A percentile compares a stretch with the other conserved stretches of the same genome.
phyloP scores from a whole-genome alignment of 2,888 invertebrate species.

The Seira musarum region DNA sequence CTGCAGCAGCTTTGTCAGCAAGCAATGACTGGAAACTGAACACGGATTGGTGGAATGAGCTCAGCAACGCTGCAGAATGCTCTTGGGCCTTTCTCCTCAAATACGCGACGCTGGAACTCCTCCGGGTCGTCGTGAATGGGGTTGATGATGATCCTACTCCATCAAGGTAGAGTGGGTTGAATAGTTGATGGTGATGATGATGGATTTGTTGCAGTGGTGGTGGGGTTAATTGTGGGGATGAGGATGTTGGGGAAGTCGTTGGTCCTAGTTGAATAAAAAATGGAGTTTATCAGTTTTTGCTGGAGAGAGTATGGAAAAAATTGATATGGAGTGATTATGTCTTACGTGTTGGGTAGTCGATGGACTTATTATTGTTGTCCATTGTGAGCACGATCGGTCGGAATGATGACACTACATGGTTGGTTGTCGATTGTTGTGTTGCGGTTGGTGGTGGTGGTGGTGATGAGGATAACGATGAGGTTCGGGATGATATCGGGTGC shows the following conservation, averaged over 20 bases:
- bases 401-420: neutral
- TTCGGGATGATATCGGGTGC: neutral
- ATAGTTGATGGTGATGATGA: too few relatives aligned
- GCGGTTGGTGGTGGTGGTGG: constrained; percentile 1
- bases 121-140: constrained; percentile 67
- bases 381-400: constrained; percentile 8
- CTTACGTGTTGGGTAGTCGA: too few relatives aligned
- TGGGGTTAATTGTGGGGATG: too few relatives aligned
- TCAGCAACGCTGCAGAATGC: constrained; percentile 90
- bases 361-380: neutral
- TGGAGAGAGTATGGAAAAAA: too few relatives aligned
- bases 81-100: constrained; percentile 94
- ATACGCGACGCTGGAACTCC: constrained; percentile 92
- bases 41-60: constrained; percentile 78
- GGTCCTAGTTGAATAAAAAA: too few relatives aligned
- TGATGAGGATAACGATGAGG: constrained; percentile 35
- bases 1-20: neutral
- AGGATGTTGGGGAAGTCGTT: too few relatives aligned
- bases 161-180: constrained; percentile 3
- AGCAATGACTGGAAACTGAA: constrained; percentile 21
- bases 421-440: neutral
- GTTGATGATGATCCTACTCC: constrained; percentile 38
- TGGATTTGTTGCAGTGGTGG: too few relatives aligned
- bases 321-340: constrained; percentile 9
- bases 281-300: too few relatives aligned